A percentile compares a stretch with the other conserved stretches of the same genome.
These are phyloP conservation scores for Catharus bicknelli DNA, from an alignment of 2,113 vertebrate genomes.

Conservation along the genomic window DNA sequence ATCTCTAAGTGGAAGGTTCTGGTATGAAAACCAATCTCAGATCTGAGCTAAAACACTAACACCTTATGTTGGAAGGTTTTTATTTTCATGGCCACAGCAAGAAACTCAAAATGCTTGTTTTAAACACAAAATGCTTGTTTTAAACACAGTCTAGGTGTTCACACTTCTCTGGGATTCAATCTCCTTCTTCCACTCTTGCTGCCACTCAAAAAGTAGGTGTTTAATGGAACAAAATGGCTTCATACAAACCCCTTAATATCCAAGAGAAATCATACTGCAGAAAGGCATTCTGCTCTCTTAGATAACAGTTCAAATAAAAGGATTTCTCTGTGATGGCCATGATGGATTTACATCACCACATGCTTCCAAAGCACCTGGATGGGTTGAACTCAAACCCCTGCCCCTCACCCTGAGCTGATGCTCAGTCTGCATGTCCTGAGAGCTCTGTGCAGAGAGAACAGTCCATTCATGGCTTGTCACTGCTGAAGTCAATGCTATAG, in stretches of 20 bases:
- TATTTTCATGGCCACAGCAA: not conserved
- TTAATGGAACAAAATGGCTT: not conserved
- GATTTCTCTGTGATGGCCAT: not conserved
- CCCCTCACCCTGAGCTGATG: not conserved
- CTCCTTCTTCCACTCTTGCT: not conserved
- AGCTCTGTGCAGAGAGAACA: not conserved
- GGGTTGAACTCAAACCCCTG: not conserved
- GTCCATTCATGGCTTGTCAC: not conserved
- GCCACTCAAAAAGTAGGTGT: not conserved
- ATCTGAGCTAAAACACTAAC: not conserved
- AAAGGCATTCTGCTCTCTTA: not conserved
- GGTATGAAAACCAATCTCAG: not conserved
- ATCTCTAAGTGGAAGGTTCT: not conserved
- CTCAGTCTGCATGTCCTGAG: not conserved
- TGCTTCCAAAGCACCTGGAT: not conserved
- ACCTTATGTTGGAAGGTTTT: not conserved
- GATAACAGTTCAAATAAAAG: not conserved
- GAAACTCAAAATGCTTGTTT: not conserved
- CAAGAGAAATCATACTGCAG: not conserved
- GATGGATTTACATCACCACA: not conserved
- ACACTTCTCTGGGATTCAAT: not conserved
- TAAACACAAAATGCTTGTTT: not conserved
- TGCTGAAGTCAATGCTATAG: not conserved
- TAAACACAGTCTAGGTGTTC: rapidly evolving
- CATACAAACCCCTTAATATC: not conserved